Evolutionary conservation across 2,113 vertebrate species (phyloP).

Genomic region (Corythaeola cristata): DNA sequence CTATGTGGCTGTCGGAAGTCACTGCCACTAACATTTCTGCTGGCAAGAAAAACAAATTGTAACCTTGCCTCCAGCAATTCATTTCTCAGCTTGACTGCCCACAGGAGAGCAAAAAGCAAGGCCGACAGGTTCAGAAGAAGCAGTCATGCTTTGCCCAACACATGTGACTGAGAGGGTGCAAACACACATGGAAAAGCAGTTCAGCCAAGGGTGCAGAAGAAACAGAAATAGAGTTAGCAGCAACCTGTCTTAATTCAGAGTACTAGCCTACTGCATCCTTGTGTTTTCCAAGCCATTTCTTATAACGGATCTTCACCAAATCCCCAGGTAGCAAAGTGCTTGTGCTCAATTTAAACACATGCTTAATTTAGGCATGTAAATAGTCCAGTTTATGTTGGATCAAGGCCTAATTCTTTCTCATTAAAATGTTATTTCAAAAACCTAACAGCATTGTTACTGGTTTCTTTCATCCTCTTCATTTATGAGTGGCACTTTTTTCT

Average conservation of each 20-base stretch:
- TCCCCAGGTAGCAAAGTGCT: neutral
- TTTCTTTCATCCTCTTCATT: neutral
- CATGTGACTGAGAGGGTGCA: fast-evolving
- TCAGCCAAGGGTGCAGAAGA: neutral
- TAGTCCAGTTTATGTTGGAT: neutral
- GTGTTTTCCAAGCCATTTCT: neutral
- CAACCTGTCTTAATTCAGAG: neutral
- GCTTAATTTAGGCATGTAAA: slow-evolving; percentile 11
- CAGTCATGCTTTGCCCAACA: fast-evolving
- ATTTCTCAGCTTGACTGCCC: neutral
- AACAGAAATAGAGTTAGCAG: neutral
- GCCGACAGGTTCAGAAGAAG: neutral
- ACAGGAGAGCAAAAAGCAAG: neutral
- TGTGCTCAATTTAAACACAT: neutral
- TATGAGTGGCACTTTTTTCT: neutral
- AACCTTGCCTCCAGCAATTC: fast-evolving
- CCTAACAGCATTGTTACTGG: neutral
- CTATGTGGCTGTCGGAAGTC: neutral
- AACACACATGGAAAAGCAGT: neutral
- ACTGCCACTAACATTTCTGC: neutral
- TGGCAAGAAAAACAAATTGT: neutral
- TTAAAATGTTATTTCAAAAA: slow-evolving; percentile 2
- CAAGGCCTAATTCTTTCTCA: neutral
- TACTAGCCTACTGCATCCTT: neutral
- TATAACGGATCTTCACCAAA: neutral